These are phyloP conservation scores for Meliscaeva auricollis DNA, from an alignment of 2,888 invertebrate species.

Conservation along the genomic window DNA sequence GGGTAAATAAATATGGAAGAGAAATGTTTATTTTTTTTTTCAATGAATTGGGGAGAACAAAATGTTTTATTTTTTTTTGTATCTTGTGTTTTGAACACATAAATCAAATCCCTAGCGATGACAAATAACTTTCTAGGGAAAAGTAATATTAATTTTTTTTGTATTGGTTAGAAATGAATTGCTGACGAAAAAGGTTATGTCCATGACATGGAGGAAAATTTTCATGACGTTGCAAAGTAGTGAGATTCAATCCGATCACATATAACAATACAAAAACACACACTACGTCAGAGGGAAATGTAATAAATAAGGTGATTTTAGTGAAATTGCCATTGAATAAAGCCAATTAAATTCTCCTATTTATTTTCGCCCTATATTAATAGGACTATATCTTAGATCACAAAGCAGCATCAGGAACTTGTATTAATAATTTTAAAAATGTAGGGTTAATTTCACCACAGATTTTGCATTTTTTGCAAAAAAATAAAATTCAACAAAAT, in stretches of 20 bases:
- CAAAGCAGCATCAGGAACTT: no score
- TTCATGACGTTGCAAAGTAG: background rate
- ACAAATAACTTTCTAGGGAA: background rate
- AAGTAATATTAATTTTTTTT: constrained; percentile 3
- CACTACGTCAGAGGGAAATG: no score
- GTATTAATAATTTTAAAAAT: no score
- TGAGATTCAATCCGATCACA: background rate
- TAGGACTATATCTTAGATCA: no score
- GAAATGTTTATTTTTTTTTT: background rate
- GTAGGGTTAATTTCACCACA: no score
- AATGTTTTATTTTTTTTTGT: background rate
- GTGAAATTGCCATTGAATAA: no score
- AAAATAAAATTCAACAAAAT: no score
- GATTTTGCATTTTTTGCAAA: no score
- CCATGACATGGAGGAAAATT: background rate
- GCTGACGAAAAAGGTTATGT: background rate
- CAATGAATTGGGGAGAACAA: background rate
- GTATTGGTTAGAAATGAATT: background rate
- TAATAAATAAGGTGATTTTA: no score
- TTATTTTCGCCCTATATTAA: no score
- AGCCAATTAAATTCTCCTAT: no score
- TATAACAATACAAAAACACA: no score
- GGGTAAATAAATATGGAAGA: background rate
- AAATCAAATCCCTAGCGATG: background rate
- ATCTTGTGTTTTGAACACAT: background rate